These are phyloP conservation scores for Hyposmocoma kahamanoa DNA, from an alignment of 1,140 invertebrate species.

Conservation along the genomic window DNA sequence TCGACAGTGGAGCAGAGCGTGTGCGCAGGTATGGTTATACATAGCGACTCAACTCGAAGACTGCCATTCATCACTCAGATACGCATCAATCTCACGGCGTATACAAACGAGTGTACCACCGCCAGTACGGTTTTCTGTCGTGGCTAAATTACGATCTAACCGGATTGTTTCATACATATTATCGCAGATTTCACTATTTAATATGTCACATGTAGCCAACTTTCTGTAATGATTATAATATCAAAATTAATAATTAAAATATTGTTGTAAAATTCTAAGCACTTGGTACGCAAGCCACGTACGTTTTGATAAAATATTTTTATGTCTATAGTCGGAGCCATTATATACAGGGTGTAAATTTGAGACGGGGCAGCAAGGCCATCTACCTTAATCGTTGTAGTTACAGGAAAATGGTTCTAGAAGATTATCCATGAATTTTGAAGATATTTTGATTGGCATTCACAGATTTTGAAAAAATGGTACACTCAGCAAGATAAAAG, in stretches of 20 bases:
- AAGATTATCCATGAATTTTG: too few species aligned
- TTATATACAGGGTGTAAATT: too few species aligned
- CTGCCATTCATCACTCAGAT: not conserved
- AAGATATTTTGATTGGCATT: too few species aligned
- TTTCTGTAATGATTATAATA: slow-evolving; percentile 3
- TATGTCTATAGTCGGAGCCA: not conserved
- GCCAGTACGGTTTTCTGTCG: not conserved
- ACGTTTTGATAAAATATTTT: slow-evolving; percentile 5
- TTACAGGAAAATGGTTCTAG: too few species aligned
- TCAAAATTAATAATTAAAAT: not conserved
- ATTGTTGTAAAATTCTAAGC: not conserved
- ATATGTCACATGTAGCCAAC: slow-evolving; percentile 1
- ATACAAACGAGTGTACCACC: not conserved
- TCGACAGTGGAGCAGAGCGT: not conserved
- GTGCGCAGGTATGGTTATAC: not conserved
- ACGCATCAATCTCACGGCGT: not conserved
- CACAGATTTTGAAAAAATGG: too few species aligned
- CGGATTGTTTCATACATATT: not conserved
- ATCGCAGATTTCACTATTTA: not conserved
- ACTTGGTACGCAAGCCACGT: slow-evolving; percentile 1
- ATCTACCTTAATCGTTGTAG: too few species aligned
- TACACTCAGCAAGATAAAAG: too few species aligned
- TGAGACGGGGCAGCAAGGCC: too few species aligned
- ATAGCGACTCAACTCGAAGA: not conserved
- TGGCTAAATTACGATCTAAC: not conserved